These are phyloP conservation scores for Puntigrus tetrazona DNA, from an alignment of 2,113 vertebrate genomes.

Conservation along the genomic window DNA sequence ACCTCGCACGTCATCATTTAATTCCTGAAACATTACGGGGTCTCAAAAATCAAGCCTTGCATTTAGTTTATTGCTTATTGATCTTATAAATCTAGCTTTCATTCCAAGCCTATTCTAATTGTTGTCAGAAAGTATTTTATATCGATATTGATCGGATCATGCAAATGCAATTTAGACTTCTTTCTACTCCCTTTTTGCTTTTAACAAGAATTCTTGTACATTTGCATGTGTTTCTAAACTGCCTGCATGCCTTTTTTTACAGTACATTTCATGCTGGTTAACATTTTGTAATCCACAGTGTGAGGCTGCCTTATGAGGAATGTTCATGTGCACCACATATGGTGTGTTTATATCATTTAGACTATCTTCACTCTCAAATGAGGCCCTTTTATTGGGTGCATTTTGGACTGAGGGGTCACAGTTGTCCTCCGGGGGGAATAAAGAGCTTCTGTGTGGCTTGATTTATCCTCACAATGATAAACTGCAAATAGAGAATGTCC, in stretches of 20 bases:
- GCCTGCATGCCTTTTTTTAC: constrained; percentile 40
- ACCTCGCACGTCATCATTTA: constrained; percentile 63
- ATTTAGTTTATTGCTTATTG: constrained; percentile 82
- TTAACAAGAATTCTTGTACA: constrained; percentile 23
- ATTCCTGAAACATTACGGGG: constrained; percentile 71
- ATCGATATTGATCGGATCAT: constrained; percentile 70
- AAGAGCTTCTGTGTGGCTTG: constrained; percentile 56
- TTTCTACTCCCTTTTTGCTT: constrained; percentile 63
- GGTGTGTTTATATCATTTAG: constrained; percentile 54
- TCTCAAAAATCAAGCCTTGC: constrained; percentile 70
- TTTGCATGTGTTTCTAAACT: constrained; percentile 30
- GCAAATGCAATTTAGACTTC: constrained; percentile 66
- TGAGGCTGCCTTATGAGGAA: constrained; percentile 47
- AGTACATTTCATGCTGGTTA: constrained; percentile 39
- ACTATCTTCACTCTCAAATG: constrained; percentile 37
- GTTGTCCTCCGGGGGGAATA: constrained; percentile 23
- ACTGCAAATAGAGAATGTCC: constrained; percentile 71
- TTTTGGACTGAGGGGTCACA: constrained; percentile 53
- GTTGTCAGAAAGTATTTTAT: constrained; percentile 77
- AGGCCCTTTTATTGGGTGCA: constrained; percentile 47
- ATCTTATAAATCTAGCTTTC: constrained; percentile 77
- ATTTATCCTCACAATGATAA: constrained; percentile 70
- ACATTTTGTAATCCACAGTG: constrained; percentile 44
- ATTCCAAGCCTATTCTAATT: constrained; percentile 78
- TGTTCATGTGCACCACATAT: constrained; percentile 68